Percentiles rank a stretch among this genome's conserved stretches.
Evolutionary conservation across 2,888 invertebrate species (phyloP).

Genomic region (Eupithecia subumbrata): DNA sequence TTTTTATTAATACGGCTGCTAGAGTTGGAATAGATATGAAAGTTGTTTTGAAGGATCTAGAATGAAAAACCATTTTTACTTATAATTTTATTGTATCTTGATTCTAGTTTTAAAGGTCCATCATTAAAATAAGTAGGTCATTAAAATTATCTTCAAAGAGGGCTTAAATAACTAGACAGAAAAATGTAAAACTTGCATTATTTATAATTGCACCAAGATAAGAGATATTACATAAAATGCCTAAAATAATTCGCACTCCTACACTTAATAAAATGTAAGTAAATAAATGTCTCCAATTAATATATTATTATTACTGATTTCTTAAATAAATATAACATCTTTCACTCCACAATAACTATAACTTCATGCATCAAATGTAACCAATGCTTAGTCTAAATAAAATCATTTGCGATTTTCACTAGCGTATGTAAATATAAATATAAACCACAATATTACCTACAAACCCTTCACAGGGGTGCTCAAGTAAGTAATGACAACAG

Average conservation of each 20-base stretch:
- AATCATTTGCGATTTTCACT: slow-evolving; percentile 67
- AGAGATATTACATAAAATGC: slow-evolving; percentile 66
- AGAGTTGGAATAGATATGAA: neutral
- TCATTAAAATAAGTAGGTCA: slow-evolving; percentile 59
- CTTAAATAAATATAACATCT: slow-evolving; percentile 59
- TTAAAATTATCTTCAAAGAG: slow-evolving; percentile 54
- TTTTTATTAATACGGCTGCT: no score
- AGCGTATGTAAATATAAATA: slow-evolving; percentile 52
- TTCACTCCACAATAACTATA: slow-evolving; percentile 36
- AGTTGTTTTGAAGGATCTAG: neutral
- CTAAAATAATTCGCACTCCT: slow-evolving; percentile 56
- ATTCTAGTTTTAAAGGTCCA: slow-evolving; percentile 57
- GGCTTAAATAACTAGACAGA: slow-evolving; percentile 51
- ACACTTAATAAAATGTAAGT: slow-evolving; percentile 59
- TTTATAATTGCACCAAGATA: slow-evolving; percentile 75
- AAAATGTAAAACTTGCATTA: slow-evolving; percentile 54
- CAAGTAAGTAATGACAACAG: slow-evolving; percentile 37
- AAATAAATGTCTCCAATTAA: slow-evolving; percentile 54
- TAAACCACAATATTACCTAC: slow-evolving; percentile 41
- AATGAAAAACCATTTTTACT: slow-evolving; percentile 56
- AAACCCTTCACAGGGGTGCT: slow-evolving; percentile 16
- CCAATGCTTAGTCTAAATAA: slow-evolving; percentile 66
- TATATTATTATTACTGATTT: slow-evolving; percentile 69
- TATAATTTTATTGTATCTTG: slow-evolving; percentile 68
- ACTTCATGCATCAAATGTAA: slow-evolving; percentile 49